These are phyloP conservation scores for Heteractis magnifica DNA, from an alignment of 92 coral and sea anemone genomes.

Conservation along the genomic window DNA sequence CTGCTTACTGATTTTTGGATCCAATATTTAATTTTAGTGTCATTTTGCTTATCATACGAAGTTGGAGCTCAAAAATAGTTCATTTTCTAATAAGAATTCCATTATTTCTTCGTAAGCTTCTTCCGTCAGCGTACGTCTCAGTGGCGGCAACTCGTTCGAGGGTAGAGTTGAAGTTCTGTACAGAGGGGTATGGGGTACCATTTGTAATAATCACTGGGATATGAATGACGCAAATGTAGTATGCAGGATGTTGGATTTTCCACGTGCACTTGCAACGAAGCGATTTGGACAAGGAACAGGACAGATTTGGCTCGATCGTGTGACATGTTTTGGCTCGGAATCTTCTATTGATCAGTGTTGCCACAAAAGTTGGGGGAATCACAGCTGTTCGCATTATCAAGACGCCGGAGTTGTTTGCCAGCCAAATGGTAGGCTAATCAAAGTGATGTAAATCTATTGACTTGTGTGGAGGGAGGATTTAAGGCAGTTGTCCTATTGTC, in stretches of 20 bases:
- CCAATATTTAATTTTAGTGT: too few species aligned
- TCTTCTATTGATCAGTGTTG: conserved; percentile 4
- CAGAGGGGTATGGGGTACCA: conserved; percentile 13
- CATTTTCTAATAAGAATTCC: neutral
- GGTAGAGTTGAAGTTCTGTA: neutral
- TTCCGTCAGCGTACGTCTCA: neutral
- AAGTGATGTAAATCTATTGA: neutral
- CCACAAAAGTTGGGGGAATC: neutral
- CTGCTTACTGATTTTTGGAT: too few species aligned
- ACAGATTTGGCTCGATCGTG: conserved; percentile 10
- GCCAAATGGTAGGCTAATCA: neutral
- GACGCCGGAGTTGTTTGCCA: conserved; percentile 20
- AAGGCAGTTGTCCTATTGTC: neutral
- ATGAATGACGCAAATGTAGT: conserved; percentile 17
- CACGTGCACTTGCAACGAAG: neutral
- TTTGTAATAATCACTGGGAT: conserved; percentile 13
- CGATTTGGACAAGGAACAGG: conserved; percentile 24
- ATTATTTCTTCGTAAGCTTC: neutral
- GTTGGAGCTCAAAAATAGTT: neutral
- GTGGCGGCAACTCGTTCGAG: neutral
- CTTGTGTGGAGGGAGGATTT: too few species aligned
- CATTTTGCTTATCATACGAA: neutral
- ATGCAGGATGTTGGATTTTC: conserved; percentile 5
- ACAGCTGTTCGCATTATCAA: conserved; percentile 7
- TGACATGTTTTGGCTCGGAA: conserved; percentile 19